Evolutionary conservation across 2,888 invertebrate genomes (phyloP), one percentile per base, ranked within the genome.

Genomic region (Cryptocheilus praepositus): DNA sequence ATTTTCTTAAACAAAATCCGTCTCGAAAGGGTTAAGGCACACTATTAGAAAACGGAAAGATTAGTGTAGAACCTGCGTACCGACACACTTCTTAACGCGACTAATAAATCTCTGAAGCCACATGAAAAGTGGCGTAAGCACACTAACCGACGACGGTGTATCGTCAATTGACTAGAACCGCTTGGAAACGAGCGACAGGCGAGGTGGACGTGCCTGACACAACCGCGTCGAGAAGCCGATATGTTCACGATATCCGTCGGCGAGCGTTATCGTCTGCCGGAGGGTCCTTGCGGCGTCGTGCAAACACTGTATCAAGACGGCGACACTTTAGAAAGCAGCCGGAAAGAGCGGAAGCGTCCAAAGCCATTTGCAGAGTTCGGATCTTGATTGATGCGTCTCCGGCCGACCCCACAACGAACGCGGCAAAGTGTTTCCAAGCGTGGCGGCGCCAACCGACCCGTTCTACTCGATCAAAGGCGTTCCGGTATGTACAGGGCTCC

Each of bases 341-440:
- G 70, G 76, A 71, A 76, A 77, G 77, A 71, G 75, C 71, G 72
- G 67, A 71, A 74, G 70, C 70, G 69, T 71, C 71, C 49, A 66
- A 69, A 74, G 75, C 74, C 76, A 74, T 76, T 75, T 71, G 72
- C 74, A 62, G 73, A 72, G 73, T 73, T 76, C 62, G 74, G 68
- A 79, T 76, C 81, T 82, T 81, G 84, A 84, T 84, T 80, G 82
- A 84, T 84, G 84, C 76, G 80, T 81, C 81, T 80, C 71, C 74
- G 79, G 74, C 71, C 77, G 70, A 70, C 74, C 79, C 78, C 71
- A 67, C 64, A 67, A 64, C 67, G 21, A 46, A n/a, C 58, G 61
- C 60, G 58, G 64, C 70, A 80, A 83, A 83, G 82, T 82, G 82
- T 83, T 82, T 82, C 80, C 76, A 69, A 81, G 80, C 79, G 76